Conservation (phyloP, 2,888 invertebrate genomes). For the Bombyx huttoni region DNA sequence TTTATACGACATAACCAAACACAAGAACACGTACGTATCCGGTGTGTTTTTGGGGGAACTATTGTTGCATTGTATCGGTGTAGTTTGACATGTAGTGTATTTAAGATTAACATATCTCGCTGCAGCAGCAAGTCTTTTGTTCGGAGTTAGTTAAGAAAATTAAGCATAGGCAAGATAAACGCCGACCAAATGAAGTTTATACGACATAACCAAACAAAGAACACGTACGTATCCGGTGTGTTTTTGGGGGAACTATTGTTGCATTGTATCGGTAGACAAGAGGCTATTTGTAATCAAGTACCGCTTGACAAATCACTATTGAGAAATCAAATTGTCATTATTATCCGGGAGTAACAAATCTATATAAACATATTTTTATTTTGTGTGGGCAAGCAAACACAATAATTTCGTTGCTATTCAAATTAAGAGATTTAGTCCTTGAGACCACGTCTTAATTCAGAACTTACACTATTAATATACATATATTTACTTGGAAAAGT, state of each 20-base stretch:
- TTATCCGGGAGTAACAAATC: not conserved
- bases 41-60: constrained; percentile 25
- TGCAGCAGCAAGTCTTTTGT: not conserved
- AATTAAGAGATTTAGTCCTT: not conserved
- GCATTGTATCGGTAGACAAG: constrained; percentile 26
- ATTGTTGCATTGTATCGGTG: constrained; percentile 33
- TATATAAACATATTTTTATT: not conserved
- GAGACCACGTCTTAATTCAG: too few species aligned
- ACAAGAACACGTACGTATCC: constrained; percentile 26
- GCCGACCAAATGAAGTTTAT: constrained; percentile 21
- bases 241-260: constrained; percentile 31
- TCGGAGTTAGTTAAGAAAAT: constrained; percentile 8
- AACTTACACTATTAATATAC: too few species aligned
- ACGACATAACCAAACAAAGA: constrained; percentile 26
- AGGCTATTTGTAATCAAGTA: constrained; percentile 32
- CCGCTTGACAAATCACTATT: constrained; percentile 31
- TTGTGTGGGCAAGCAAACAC: not conserved
- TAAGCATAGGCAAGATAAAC: constrained; percentile 13
- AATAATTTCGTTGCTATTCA: not conserved
- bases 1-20: constrained; percentile 23
- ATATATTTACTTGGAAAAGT: too few species aligned
- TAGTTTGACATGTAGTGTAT: not conserved
- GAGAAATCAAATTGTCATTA: constrained; percentile 4
- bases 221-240: constrained; percentile 21
- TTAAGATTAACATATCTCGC: not conserved